Conservation (phyloP, 37 sponge, comb jelly and placozoan species). For the Lycopodina hypogea region DNA sequence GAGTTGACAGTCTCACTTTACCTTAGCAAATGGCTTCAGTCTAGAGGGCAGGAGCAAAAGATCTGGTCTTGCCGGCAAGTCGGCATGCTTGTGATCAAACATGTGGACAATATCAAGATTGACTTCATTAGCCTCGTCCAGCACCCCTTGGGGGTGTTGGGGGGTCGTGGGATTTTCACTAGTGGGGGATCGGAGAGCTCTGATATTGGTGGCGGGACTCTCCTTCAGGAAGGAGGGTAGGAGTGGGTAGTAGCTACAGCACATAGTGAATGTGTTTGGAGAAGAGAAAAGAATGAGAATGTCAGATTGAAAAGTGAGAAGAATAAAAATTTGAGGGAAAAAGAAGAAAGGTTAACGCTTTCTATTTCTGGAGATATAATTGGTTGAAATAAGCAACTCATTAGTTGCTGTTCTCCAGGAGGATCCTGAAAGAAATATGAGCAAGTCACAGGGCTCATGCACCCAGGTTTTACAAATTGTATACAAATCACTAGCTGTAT, state of each 20-base stretch:
- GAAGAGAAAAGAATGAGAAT: no score
- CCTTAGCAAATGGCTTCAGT: conserved; percentile 75
- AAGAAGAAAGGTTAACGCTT: no score
- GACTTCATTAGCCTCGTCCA: conserved; percentile 8
- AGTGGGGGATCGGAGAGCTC: background rate
- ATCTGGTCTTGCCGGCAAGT: conserved; percentile 57
- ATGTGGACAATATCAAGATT: conserved; percentile 43
- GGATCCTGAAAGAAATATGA: no score
- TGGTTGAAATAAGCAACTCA: no score
- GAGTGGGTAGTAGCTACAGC: conserved; percentile 58
- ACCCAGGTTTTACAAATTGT: no score
- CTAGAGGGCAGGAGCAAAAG: conserved; percentile 72
- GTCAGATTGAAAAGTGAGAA: no score
- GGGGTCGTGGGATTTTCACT: background rate
- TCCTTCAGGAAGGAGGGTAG: conserved; percentile 34
- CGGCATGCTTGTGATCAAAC: conserved; percentile 26
- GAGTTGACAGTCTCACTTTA: conserved; percentile 5
- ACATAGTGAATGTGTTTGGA: no score
- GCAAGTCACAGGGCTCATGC: no score
- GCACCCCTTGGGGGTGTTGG: background rate
- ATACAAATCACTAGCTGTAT: no score
- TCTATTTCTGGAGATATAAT: no score
- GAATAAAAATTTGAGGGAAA: no score
- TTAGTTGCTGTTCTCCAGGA: no score
- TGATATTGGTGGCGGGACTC: background rate